Evolutionary conservation across 2,113 vertebrate species (phyloP), one percentile per base, ranked within the genome.

Genomic region (Cygnus buccinator): DNA sequence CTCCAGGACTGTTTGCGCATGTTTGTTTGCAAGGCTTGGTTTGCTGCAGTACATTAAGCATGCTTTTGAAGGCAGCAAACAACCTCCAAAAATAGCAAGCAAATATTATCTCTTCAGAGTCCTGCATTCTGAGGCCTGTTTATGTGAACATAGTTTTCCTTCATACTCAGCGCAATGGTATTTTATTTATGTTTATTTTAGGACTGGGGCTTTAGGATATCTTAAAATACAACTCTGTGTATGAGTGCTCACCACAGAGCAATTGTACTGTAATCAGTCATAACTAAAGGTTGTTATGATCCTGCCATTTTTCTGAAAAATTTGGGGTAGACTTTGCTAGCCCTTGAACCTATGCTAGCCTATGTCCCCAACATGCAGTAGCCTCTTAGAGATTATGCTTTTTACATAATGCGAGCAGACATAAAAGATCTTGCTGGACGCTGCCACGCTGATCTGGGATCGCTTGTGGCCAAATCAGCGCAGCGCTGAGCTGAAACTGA

Each of bases 181-280:
- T 97, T 95, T 84, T 79, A 65, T 94, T 89, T 92, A 78, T 91
- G 78, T 93, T 96, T 96, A 94, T 96, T 96, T 96, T 95, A n/a
- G 41, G 74, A 85, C 31, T 19, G 67, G 54, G 72, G 37, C 87
- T 77, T 57, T 74, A 89, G 63, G 62, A 81, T 57, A 9, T 91
- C 89, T 93, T 91, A 93, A 97, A 94, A 96, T 91, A 91, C 61
- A 76, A 2, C 59, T 29, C 83, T 65, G 22, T 67, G 43, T 41
- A 26, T 58, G 62, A n/a, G 18, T 0, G 1, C 28, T 82, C 76
- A 43, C n/a, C 37, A 14, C 23, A 37, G 41, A 79, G 71, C 26
- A 48, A 48, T 28, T 48, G 43, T 67, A n/a, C 43, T 29, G 33
- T 48, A 39, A 74, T 26, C 28, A 70, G 3, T 55, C 11, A 70